Evolutionary conservation across 2,797 vertebrate genomes (phyloP), one percentile per base, ranked within the genome.

Genomic region (Rhyacichthys aspro): DNA sequence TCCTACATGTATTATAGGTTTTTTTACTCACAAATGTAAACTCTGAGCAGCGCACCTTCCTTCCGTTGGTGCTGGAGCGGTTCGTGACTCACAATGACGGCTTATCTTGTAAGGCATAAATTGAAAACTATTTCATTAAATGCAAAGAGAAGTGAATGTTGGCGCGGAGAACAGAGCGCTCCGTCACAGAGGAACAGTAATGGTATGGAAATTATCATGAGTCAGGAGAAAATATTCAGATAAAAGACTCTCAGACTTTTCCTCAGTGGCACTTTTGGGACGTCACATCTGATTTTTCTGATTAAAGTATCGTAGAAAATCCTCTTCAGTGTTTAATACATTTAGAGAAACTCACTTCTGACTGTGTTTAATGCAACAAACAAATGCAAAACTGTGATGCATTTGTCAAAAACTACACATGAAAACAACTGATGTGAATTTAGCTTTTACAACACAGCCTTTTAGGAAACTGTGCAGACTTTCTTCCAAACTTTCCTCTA

Each of bases 91-190:
- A 76, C 76, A 79, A 74, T 64, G 68, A 74, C 39, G 28, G 53
- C 68, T 70, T 82, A 79, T 86, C 84, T 79, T 82, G 74, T 77
- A 78, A 72, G 60, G 63, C 75, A 72, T 72, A 77, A 76, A 84
- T 76, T 82, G 82, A 83, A 86, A 84, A 70, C 50, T 48, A 44
- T 74, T 76, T 82, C 43, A 64, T 85, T 75, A 65, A 56, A 57
- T 53, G 18, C 60, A 57, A 70, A 54, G 44, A 58, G 43, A 47
- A 59, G 47, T 68, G 69, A 67, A 49, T 78, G 58, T 65, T 84
- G 66, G 65, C 68, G 57, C 61, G 54, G 80, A 81, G 50, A 67
- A 76, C 71, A 43, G 28, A 63, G 66, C 47, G 41, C 47, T 70
- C 57, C 55, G 50, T 60, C 66, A 67, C 9, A 52, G 54, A 59